Base-by-base conservation (phyloP, 2,888 invertebrate genomes). In the Clostera curtula region DNA sequence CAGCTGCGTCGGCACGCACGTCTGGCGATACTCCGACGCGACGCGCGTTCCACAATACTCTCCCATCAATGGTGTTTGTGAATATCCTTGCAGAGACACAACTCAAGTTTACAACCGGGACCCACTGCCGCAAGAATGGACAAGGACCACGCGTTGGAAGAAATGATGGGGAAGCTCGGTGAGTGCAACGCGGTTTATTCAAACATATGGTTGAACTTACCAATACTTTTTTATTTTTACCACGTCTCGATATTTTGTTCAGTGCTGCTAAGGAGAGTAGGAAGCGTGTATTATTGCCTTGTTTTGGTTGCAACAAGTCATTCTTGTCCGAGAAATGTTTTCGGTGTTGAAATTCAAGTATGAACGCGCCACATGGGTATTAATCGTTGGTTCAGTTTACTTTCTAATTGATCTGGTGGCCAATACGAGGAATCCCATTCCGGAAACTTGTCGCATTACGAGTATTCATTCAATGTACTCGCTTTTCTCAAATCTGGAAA, bases 91-190 rank as follows among this genome's bases (percentile, higher is more conserved):
- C 69, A 70, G 67, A 64, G 59, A 39, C 51, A 43, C 31, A 55
- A 53, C 34, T 44, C 41, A 25, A 49, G 37, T 37, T 38, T 35
- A 24, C 36, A 35, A 31, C 43, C 31, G 28, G 37, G 29, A 41
- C 34, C 35, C 30, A 32, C 31, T 29, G 20, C 26, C 32, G 3
- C 22, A 43, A 69, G 25, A 59, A 88, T 88, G 88, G 88, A 88
- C 55, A 87, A 87, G 61, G 88, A 88, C 71, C 85, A 79, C 53
- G 87, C 88, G 13, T 58, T 89, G 29, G 89, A 89, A 56, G 88
- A 88, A 47, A 85, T 89, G 62, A 89, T 89, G 89, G 87, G 86
- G 50, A 87, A 88, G 62, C 70, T 89, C 51, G 89, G 89, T 89
- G 52, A 86, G 83, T 71, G 30, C 20, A 25, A 22, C 17, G 25